Evolutionary conservation across 2,888 invertebrate species (phyloP), one percentile per base, ranked within the genome.

Genomic region (Tridacna crocea): DNA sequence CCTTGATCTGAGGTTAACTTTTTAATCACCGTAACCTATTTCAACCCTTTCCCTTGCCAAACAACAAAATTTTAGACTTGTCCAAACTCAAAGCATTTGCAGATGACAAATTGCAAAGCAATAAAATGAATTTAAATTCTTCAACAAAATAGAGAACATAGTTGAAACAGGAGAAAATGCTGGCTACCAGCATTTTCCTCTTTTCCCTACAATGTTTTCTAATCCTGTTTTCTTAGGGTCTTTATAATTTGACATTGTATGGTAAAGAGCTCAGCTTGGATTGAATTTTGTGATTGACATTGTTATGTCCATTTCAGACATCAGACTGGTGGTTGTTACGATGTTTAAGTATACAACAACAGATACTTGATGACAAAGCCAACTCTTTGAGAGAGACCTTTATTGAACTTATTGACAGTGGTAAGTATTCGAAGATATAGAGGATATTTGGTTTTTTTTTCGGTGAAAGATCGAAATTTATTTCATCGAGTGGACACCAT

Each of bases 291-390:
- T n/a, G n/a, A n/a, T 36, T 36, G 36, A 36, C 8, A 8, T 2
- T 8, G 36, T 36, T 4, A 36, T 36, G 36, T 36, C 36, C 8
- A 8, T 36, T 36, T 36, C 87, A 95, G 94, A 94, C 95, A 3
- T 93, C 94, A 85, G 92, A 95, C 48, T 97, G 96, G 97, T 98
- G 98, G 98, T 94, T 96, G 86, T 95, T 98, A 91, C 96, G 98
- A 89, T 95, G 96, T 76, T 95, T 97, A 88, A 96, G 96, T 70
- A 93, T 97, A 13, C 97, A 98, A 92, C 98, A 98, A 93, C 95
- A 96, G 88, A 94, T 96, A 51, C 93, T 98, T 19, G 97, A 97
- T 89, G 98, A 98, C 89, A 95, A 96, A 83, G 96, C 97, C 61
- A 96, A 93, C 26, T 88, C 91, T 17, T 78, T 95, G 22, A 92